Evolutionary conservation across 1,140 invertebrate genomes (phyloP).

Genomic region (Epicauta chinensis): DNA sequence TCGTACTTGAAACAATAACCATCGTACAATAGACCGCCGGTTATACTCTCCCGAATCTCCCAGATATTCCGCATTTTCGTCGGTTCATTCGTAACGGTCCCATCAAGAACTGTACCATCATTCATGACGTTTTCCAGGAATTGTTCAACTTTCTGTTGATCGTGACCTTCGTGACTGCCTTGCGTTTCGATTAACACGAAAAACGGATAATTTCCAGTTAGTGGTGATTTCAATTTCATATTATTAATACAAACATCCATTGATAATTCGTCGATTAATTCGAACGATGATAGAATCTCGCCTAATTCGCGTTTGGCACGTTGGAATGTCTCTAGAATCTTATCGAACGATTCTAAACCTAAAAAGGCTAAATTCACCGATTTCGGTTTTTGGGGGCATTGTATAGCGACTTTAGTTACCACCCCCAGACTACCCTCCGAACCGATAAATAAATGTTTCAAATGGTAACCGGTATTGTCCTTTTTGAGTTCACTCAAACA

Average conservation of each 20-base stretch:
- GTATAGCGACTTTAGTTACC: constrained; percentile 86
- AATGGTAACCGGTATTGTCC: constrained; percentile 95
- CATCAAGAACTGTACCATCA: constrained; percentile 68
- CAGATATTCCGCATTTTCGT: constrained; percentile 76
- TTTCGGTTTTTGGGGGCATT: constrained; percentile 77
- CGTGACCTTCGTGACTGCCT: constrained; percentile 74
- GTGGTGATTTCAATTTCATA: constrained; percentile 58
- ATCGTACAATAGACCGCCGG: constrained; percentile 69
- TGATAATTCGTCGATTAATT: constrained; percentile 78
- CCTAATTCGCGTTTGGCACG: constrained; percentile 67
- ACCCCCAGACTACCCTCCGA: constrained; percentile 95
- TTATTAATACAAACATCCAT: constrained; percentile 54
- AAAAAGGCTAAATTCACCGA: constrained; percentile 80
- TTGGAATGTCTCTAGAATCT: constrained; percentile 68
- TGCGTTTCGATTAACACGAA: constrained; percentile 90
- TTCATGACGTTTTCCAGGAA: constrained; percentile 74
- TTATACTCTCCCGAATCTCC: constrained; percentile 78
- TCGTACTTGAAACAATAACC: constrained; percentile 97
- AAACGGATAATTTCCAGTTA: constrained; percentile 62
- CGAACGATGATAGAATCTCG: constrained; percentile 90
- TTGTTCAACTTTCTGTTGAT: constrained; percentile 76
- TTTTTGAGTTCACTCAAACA: constrained; percentile 83
- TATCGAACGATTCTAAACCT: constrained; percentile 67
- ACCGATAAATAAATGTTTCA: constrained; percentile 96
- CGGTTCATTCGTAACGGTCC: constrained; percentile 74